Evolutionary conservation across 2,888 invertebrate species (phyloP), one percentile per base, ranked within the genome.

Genomic region (Sabatieria punctata): DNA sequence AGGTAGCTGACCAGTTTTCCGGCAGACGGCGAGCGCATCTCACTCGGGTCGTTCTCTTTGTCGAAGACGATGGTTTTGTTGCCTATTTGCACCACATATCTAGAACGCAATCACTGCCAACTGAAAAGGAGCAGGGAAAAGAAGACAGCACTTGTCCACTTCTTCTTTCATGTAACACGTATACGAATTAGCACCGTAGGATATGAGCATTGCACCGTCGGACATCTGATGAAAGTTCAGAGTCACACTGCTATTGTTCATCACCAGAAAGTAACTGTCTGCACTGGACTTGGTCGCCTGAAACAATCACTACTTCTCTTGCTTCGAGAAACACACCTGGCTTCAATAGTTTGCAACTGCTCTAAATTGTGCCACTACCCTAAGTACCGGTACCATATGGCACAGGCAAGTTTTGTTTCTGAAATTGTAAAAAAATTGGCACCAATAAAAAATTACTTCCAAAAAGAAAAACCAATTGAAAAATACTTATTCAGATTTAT

Each of bases 141-240:
- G 55, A 54, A 1, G 60, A 58, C 63, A 91, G 75, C 35, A 97
- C 68, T n/a, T n/a, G 22, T 38, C 38, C 8, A 38, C n/a, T 67
- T 95, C 91, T 65, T 99, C 95, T 60, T 86, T 86, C 75, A 97
- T 78, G 67, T 93, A 95, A 0, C 95, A 93, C 0, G 89, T 91
- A 69, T 80, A 88, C 41, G 88, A 89, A 0, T 83, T 78, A 0
- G 89, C 89, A 64, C 93, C 91, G n/a, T 93, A 73, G 0, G 89
- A 89, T 1, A 97, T 72, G 1, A 97, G 73, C 51, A 95, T 77
- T 1, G 82, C 55, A 18, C 55, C 58, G 49, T 63, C 60, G 33
- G 55, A 54, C 39, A 58, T 44, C 23, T 51, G 49, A 19, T 57
- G 57, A 38, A 56, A 53, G 27, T 95, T 95, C 45, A 93, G 74